Evolutionary conservation across 2,113 vertebrate species (phyloP), one percentile per base, ranked within the genome.

Genomic region (Pelodiscus sinensis): DNA sequence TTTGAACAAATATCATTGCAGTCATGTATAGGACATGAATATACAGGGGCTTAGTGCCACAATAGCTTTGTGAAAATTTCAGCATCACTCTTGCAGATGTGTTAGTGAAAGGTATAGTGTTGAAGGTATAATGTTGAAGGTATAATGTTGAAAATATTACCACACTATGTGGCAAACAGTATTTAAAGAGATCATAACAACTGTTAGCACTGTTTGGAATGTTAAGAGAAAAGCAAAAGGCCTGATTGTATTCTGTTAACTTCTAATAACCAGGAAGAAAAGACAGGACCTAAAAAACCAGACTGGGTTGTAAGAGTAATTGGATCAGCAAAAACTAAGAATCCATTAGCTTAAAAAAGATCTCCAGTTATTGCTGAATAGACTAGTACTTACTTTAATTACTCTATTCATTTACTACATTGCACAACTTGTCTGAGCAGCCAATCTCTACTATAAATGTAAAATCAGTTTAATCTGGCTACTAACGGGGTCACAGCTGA

Each of bases 321-420:
- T 52, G 65, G 31, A 92, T 87, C 22, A 68, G 62, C 55, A 94
- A 82, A 93, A 95, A 85, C 38, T 87, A 90, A 87, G 54, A 88
- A 82, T 24, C 29, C 52, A 13, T 0, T 4, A 79, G 3, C 4
- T 79, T 52, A 38, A 83, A 87, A 85, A 86, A 50, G 10, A 24
- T 52, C 11, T 4, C 24, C 22, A 83, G n/a, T 25, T 90, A 27
- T 38, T 55, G 3, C 58, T 80, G 57, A 71, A 58, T 81, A 87
- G 57, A n/a, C 87, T 88, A 84, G 65, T 73, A 73, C 4, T 18
- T 65, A 9, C 44, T 52, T 44, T 90, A 38, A 56, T 54, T 52
- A 73, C 19, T 73, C 35, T 44, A 27, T 82, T 52, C 50, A 52
- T 11, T 86, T 91, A 24, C 86, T 55, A 15, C 81, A 19, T 21